Conservation (phyloP, 2,113 vertebrate genomes). For the Mobula birostris region DNA sequence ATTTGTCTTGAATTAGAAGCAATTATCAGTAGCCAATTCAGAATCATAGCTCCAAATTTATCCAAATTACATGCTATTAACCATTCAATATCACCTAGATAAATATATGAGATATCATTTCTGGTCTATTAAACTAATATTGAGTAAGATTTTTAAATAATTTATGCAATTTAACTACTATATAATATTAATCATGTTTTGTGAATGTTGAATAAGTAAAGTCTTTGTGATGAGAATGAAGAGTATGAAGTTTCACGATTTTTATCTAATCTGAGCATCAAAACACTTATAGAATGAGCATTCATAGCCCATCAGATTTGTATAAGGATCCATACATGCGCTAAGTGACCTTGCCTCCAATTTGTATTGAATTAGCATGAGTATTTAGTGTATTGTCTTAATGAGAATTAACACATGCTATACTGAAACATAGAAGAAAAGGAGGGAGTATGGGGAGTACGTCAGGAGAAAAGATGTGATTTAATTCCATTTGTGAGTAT, state of each 20-base stretch:
- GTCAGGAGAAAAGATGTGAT: constrained; percentile 66
- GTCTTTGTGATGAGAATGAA: neutral
- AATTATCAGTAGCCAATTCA: neutral
- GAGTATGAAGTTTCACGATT: neutral
- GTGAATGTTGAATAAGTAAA: neutral
- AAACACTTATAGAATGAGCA: neutral
- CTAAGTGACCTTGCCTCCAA: neutral
- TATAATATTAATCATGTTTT: neutral
- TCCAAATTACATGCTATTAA: neutral
- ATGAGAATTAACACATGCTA: constrained; percentile 7
- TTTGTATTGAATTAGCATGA: neutral
- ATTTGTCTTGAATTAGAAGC: neutral
- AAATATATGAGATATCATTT: neutral
- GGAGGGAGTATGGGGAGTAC: constrained; percentile 55
- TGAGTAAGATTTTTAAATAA: neutral
- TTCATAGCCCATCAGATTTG: neutral
- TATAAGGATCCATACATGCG: neutral
- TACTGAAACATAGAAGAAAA: constrained; percentile 39
- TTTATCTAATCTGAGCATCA: neutral
- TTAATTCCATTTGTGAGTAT: constrained; percentile 64
- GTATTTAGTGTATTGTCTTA: neutral
- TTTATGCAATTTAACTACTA: neutral
- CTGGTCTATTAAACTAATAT: neutral
- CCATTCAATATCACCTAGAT: neutral
- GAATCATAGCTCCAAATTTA: neutral